phyloP scores from a whole-genome alignment of 2,113 vertebrate genomes.

The Oncorhynchus clarkii region DNA sequence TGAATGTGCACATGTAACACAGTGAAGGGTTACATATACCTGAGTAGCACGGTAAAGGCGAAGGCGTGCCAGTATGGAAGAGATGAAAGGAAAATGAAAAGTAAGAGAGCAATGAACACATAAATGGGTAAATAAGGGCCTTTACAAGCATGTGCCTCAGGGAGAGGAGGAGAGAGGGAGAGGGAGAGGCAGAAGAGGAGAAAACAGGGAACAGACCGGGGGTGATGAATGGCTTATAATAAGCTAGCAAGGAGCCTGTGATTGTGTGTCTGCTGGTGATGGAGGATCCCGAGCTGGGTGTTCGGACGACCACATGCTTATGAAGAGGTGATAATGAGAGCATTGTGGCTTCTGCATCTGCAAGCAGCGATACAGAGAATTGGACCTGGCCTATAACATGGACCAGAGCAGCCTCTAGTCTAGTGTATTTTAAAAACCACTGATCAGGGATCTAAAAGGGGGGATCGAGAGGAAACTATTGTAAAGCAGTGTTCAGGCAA shows the following conservation, averaged over 20 bases:
- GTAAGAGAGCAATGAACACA: too few relatives aligned
- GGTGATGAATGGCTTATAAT: slow-evolving; percentile 70
- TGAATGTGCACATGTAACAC: too few relatives aligned
- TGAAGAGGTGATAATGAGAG: slow-evolving; percentile 19
- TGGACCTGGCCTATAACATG: not conserved
- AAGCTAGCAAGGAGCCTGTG: slow-evolving; percentile 46
- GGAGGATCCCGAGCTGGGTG: slow-evolving; percentile 27
- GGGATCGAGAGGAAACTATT: too few relatives aligned
- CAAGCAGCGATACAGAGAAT: not conserved
- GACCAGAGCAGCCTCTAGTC: not conserved
- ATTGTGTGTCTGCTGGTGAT: slow-evolving; percentile 56
- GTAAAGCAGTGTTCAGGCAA: too few relatives aligned
- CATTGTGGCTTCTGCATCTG: slow-evolving; percentile 30
- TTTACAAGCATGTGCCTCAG: slow-evolving; percentile 28
- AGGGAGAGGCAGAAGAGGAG: slow-evolving; percentile 18
- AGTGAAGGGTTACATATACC: too few relatives aligned
- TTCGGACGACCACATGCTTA: slow-evolving; percentile 44
- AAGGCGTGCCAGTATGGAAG: too few relatives aligned
- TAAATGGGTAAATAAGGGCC: slow-evolving; percentile 24
- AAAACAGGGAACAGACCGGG: slow-evolving; percentile 27
- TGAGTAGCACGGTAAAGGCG: too few relatives aligned
- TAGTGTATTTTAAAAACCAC: not conserved
- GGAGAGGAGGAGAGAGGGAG: slow-evolving; percentile 4
- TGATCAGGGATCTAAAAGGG: too few relatives aligned
- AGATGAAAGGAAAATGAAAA: too few relatives aligned